Percentiles rank a stretch among this genome's conserved stretches.
Evolutionary conservation across 2,888 invertebrate species (phyloP).

Genomic region (Ceraclea dissimilis): DNA sequence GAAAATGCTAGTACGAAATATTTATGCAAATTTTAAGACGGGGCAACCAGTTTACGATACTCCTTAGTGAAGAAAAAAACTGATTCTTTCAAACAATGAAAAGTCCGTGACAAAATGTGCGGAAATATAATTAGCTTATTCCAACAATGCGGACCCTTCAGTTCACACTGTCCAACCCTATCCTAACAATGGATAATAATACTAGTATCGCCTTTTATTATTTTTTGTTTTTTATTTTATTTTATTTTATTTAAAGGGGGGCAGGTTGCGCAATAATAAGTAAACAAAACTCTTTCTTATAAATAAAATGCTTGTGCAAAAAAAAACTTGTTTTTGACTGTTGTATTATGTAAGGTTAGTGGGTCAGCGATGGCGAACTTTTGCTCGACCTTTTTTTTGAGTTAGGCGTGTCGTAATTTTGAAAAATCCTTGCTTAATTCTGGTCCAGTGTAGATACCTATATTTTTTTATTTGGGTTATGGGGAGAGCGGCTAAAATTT

Average conservation of each 20-base stretch:
- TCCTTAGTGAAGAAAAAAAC: slow-evolving; percentile 5
- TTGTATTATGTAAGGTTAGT: too few relatives aligned
- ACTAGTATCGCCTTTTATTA: slow-evolving; percentile 11
- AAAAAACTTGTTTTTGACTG: slow-evolving; percentile 6
- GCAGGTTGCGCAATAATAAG: slow-evolving; percentile 21
- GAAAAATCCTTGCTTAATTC: too few relatives aligned
- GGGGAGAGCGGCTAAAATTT: too few relatives aligned
- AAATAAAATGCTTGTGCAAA: not conserved
- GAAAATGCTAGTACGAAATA: slow-evolving; percentile 15
- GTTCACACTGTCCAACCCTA: slow-evolving; percentile 21
- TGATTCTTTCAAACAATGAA: not conserved
- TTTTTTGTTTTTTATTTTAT: not conserved
- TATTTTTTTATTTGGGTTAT: too few relatives aligned
- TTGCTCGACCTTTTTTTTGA: too few relatives aligned
- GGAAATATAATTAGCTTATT: slow-evolving; percentile 48
- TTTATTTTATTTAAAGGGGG: too few relatives aligned
- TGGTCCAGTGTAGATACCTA: too few relatives aligned
- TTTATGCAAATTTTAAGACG: slow-evolving; percentile 18
- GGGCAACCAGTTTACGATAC: not conserved
- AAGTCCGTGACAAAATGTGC: slow-evolving; percentile 40
- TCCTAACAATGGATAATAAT: slow-evolving; percentile 8
- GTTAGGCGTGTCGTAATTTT: not conserved
- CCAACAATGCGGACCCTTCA: slow-evolving; percentile 21
- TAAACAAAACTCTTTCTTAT: slow-evolving; percentile 24
- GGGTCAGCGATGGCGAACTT: too few relatives aligned